These are phyloP conservation scores for Leucozona laternaria DNA, from an alignment of 2,888 invertebrate genomes.

Conservation along the genomic window DNA sequence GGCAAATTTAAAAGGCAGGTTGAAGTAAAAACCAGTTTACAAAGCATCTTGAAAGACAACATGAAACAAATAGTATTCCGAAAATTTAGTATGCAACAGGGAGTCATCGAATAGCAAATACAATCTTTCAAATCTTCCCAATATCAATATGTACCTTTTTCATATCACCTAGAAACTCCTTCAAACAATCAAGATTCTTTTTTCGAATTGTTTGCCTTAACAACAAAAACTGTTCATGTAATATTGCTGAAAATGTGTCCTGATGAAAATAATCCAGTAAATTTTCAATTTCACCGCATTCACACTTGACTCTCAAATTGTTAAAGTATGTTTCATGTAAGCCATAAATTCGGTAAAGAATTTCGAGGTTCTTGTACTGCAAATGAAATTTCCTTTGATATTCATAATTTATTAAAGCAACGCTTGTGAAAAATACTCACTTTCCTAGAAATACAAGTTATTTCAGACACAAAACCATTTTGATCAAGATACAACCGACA, in stretches of 20 bases:
- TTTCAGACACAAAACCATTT: slow-evolving; percentile 78
- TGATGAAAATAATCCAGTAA: slow-evolving; percentile 79
- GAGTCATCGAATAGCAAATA: no score
- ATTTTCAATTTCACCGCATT: slow-evolving; percentile 76
- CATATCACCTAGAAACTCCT: not conserved
- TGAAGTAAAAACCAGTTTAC: no score
- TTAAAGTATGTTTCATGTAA: slow-evolving; percentile 79
- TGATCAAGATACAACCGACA: slow-evolving; percentile 78
- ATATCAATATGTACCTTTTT: slow-evolving; percentile 11
- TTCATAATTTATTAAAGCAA: no score
- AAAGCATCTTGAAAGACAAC: no score
- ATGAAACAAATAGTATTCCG: no score
- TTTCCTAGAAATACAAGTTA: slow-evolving; percentile 78
- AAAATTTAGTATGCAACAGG: no score
- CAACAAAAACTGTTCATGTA: slow-evolving; percentile 79
- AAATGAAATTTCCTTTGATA: not conserved
- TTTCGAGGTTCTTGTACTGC: slow-evolving; percentile 60
- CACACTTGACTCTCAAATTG: slow-evolving; percentile 77
- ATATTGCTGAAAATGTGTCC: slow-evolving; percentile 78
- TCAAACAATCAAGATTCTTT: slow-evolving; percentile 38
- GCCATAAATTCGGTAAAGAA: slow-evolving; percentile 79
- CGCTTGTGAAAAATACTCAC: no score
- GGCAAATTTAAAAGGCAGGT: no score
- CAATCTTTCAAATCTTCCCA: no score
- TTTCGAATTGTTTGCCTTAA: slow-evolving; percentile 27